A percentile compares a stretch with the other conserved stretches of the same genome.
These are phyloP conservation scores for Melipona bicolor DNA, from an alignment of 2,888 invertebrate genomes.

Conservation along the genomic window DNA sequence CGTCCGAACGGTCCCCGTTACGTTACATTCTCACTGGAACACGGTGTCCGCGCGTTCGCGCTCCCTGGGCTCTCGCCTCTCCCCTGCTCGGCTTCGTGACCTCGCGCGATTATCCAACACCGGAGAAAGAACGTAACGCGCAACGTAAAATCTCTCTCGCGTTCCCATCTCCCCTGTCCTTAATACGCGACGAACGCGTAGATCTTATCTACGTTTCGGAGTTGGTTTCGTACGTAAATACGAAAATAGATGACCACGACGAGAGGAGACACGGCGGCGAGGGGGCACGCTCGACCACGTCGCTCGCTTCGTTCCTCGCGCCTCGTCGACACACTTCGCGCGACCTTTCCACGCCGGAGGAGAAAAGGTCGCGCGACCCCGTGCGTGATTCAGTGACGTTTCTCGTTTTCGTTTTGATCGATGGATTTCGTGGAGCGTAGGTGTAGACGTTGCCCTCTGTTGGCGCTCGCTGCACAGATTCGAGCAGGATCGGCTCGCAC, in stretches of 20 bases:
- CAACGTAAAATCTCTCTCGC: constrained; percentile 17
- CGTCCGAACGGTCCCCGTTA: constrained; percentile 1
- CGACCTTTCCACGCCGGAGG: constrained; percentile 37
- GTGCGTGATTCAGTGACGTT: constrained; percentile 51
- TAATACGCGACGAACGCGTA: constrained; percentile 30
- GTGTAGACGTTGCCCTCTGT: not conserved
- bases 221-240: constrained; percentile 10
- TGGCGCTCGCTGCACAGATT: not conserved
- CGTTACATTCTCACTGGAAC: constrained; percentile 55
- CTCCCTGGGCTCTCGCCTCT: not conserved
- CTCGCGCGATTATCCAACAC: constrained; percentile 68
- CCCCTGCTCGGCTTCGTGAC: constrained; percentile 33
- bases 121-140: constrained; percentile 51
- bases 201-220: constrained; percentile 44
- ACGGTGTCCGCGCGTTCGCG: constrained; percentile 4
- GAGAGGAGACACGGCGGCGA: no score
- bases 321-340: constrained; percentile 48
- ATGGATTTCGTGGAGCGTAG: constrained; percentile 28
- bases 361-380: constrained; percentile 49
- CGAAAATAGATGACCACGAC: constrained; percentile 35
- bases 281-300: constrained; percentile 12
- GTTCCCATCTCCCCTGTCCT: constrained; percentile 60
- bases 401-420: constrained; percentile 51
- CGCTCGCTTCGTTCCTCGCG: constrained; percentile 8
- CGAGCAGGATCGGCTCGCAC: not conserved